A percentile compares a stretch with the other conserved stretches of the same genome.
These are phyloP conservation scores for Acanthurus leucopareius DNA, from an alignment of 2,797 vertebrate species.

Conservation along the genomic window DNA sequence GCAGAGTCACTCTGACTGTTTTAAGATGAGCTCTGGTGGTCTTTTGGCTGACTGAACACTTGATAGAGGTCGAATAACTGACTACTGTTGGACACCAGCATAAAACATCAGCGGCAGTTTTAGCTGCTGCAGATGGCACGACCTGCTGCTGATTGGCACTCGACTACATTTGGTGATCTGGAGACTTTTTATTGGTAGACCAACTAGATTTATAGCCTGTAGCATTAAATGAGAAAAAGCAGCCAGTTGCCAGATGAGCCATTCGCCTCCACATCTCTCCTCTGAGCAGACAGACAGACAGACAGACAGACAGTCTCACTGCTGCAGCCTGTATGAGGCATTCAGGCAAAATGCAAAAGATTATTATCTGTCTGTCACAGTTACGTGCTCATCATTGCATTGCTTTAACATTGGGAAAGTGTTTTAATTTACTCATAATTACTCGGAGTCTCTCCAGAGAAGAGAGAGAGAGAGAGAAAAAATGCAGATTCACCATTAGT, in stretches of 20 bases:
- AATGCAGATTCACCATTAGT: neutral
- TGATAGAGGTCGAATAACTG: no score
- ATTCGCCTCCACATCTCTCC: neutral
- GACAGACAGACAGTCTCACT: no score
- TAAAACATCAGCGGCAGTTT: neutral
- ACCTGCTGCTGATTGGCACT: neutral
- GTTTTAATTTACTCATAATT: neutral
- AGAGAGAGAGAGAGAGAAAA: neutral
- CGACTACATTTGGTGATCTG: neutral
- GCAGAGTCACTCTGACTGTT: no score
- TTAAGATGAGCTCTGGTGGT: neutral
- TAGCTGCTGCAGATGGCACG: no score
- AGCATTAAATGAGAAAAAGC: constrained; percentile 10
- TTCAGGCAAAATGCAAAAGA: no score
- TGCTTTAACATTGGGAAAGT: no score
- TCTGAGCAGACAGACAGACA: no score
- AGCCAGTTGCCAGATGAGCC: neutral
- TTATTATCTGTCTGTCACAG: no score
- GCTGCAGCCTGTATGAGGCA: no score
- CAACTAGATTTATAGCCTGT: neutral
- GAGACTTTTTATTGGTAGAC: neutral
- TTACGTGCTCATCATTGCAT: no score
- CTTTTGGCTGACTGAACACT: no score
- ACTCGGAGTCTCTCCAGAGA: neutral
- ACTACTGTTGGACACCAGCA: neutral